These are phyloP conservation scores for Flabesymbios commensalis DNA, from an alignment of 2,888 invertebrate genomes.

Conservation along the genomic window DNA sequence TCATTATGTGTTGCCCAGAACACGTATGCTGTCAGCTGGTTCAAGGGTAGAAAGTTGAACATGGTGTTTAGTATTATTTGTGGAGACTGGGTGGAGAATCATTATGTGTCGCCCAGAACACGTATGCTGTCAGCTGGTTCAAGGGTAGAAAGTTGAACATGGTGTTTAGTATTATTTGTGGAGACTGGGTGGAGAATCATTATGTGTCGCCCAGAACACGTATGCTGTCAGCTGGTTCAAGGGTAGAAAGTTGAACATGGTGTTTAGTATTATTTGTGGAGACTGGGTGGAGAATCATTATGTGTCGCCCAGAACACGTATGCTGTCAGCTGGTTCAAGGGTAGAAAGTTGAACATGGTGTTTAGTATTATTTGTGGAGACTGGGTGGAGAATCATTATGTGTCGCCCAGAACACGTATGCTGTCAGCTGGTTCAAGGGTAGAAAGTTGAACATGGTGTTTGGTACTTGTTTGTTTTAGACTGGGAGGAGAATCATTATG, in stretches of 20 bases:
- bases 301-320: no score
- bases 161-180: no score
- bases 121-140: conserved; percentile 97
- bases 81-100: conserved; percentile 93
- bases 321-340: no score
- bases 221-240: conserved; percentile 98
- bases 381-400: no score
- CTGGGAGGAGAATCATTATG: conserved; percentile 95
- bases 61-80: conserved; percentile 99
- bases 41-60: conserved; percentile 94
- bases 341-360: no score
- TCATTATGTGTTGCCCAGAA: conserved; percentile 96
- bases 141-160: conserved; percentile 96
- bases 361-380: no score
- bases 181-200: conserved; percentile 90
- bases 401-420: no score
- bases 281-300: no score
- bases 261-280: no score
- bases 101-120: conserved; percentile 93
- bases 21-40: conserved; percentile 96
- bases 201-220: conserved; percentile 95
- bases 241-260: conserved; percentile 96
- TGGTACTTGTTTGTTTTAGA: no score
- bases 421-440: no score
- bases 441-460: no score